phyloP scores from a whole-genome alignment of 2,888 invertebrate species.

The Brachyptera putata region DNA sequence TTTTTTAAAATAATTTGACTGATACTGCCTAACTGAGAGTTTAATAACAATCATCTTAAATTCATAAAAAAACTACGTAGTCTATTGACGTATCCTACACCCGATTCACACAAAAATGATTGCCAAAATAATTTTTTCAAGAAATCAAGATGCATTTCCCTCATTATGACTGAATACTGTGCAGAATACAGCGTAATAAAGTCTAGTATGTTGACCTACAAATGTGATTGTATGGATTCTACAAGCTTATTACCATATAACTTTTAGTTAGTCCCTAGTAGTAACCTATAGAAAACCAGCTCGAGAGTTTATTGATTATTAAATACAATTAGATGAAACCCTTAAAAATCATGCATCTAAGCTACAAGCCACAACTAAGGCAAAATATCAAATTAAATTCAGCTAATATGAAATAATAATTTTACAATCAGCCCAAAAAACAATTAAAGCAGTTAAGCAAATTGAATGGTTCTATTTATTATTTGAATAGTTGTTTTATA shows the following conservation, averaged over 20 bases:
- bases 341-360: not conserved
- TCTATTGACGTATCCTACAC: too few relatives aligned
- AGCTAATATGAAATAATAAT: not conserved
- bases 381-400: not conserved
- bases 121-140: too few relatives aligned
- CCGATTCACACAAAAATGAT: too few relatives aligned
- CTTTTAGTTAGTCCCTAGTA: not conserved
- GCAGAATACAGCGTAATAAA: too few relatives aligned
- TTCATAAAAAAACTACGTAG: too few relatives aligned
- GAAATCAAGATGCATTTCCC: too few relatives aligned
- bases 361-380: not conserved
- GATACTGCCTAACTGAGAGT: too few relatives aligned
- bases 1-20: too few relatives aligned
- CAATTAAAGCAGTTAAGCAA: slow-evolving; percentile 5
- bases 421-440: not conserved
- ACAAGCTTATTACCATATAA: not conserved
- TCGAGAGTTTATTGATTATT: not conserved
- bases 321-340: not conserved
- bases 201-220: too few relatives aligned
- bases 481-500: not conserved
- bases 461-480: slow-evolving; percentile 14
- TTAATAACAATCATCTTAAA: too few relatives aligned
- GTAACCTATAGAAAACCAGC: not conserved
- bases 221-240: not conserved
- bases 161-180: too few relatives aligned